A percentile compares a stretch with the other conserved stretches of the same genome.
phyloP scores from a whole-genome alignment of 2,888 invertebrate genomes.

The Phaedon cochleariae region DNA sequence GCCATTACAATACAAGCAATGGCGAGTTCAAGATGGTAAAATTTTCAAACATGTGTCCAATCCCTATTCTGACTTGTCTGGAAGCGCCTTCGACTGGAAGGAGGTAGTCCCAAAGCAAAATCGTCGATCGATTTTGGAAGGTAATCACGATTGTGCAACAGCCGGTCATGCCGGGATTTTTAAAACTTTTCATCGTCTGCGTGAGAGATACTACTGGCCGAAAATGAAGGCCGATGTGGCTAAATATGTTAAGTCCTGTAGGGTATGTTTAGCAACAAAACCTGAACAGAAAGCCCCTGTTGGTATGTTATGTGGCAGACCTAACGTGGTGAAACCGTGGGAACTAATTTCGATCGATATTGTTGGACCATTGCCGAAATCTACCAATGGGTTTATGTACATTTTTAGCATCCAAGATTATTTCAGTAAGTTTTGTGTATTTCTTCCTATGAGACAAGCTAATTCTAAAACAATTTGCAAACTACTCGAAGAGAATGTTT shows the following conservation, averaged over 20 bases:
- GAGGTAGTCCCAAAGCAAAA: too few species aligned
- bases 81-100: too few species aligned
- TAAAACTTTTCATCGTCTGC: constrained; percentile 36
- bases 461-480: constrained; percentile 6
- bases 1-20: too few species aligned
- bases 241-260: constrained; percentile 37
- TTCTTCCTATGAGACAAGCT: constrained; percentile 21
- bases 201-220: constrained; percentile 43
- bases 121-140: constrained; percentile 24
- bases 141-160: constrained; percentile 34
- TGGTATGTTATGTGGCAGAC: constrained; percentile 29
- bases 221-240: constrained; percentile 37
- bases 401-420: constrained; percentile 21
- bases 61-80: too few species aligned
- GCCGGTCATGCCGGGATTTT: constrained; percentile 40
- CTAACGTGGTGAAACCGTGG: constrained; percentile 19
- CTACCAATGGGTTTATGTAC: constrained; percentile 13
- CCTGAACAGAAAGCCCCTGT: constrained; percentile 36
- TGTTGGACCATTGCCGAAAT: constrained; percentile 36
- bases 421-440: constrained; percentile 29
- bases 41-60: too few species aligned
- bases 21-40: too few species aligned
- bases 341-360: constrained; percentile 33
- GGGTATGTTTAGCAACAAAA: constrained; percentile 36
- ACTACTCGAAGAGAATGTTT: constrained; percentile 28